Evolutionary conservation across 2,797 vertebrate species (phyloP).

Genomic region (Dipus sagitta): DNA sequence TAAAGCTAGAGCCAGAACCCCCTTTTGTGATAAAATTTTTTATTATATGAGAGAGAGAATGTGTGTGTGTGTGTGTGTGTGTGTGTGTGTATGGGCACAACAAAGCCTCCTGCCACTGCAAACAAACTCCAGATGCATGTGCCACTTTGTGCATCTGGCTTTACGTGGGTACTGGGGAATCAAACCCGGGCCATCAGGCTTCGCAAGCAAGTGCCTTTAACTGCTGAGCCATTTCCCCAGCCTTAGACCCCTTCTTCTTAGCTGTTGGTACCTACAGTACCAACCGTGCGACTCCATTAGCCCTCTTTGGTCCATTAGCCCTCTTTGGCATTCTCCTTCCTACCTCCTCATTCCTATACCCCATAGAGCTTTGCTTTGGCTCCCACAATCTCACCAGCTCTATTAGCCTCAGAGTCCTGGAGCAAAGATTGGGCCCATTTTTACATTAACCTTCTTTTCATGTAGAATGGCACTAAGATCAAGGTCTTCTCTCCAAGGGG

Average conservation of each 20-base stretch:
- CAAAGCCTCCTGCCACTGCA: no score
- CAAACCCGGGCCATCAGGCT: no score
- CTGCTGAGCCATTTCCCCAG: no score
- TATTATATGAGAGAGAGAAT: no score
- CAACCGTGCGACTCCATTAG: not conserved
- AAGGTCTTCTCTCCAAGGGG: not conserved
- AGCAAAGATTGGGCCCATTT: not conserved
- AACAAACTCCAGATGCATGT: no score
- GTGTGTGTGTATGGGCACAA: not conserved
- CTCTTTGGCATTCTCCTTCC: not conserved
- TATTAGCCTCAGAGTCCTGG: not conserved
- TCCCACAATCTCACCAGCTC: not conserved
- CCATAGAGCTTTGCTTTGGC: slow-evolving; percentile 25
- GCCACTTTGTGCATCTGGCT: no score
- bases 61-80: not conserved
- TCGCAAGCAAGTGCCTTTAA: no score
- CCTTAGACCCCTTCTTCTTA: not conserved
- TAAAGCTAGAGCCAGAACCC: not conserved
- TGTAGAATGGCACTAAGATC: not conserved
- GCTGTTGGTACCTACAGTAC: not conserved
- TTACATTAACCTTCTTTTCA: not conserved
- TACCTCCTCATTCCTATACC: not conserved
- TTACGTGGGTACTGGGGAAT: no score
- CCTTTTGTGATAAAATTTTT: no score
- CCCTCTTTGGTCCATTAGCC: not conserved